Base-by-base conservation (phyloP, 92 coral and sea anemone species). In the Heteractis magnifica region DNA sequence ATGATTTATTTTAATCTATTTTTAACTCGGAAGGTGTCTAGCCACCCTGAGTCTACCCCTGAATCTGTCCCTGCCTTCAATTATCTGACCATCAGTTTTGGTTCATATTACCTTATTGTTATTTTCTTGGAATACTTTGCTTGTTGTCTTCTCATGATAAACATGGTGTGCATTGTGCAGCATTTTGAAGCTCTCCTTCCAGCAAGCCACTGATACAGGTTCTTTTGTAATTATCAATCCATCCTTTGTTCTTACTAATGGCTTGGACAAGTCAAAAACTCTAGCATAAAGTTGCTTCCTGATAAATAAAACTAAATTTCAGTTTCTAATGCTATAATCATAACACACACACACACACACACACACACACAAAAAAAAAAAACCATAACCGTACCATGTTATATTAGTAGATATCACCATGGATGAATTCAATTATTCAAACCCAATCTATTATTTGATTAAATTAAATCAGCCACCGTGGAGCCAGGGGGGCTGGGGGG, bases 251-350 rank as follows among this genome's bases (percentile, higher is more conserved):
- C 88, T 92, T 65, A 65, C 82, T 16, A 95, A 75, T 16, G 89
- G 83, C 88, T 92, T 94, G 52, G 79, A 88, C 92, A 90, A 78
- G 78, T 90, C 94, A 89, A 95, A 95, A 50, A 88, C 88, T 87
- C 90, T 91, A 77, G 84, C 80, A 44, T 95, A 95, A 18, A 95
- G 90, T 20, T 94, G 88, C 79, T 87, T 87, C 98, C 98, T 95
- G 88, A 49, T 85, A 49, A 5, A 21, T 71, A 10, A 77, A 49
- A 65, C 53, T 34, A 74, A 44, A 23, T 7, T 18, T 8, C 75
- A 12, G 70, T 62, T 13, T 18, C 18, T 62, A 13, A 62, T 5
- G 16, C 14, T 62, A 18, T 1, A 55, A 55, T 34, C 44, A 34
- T 34, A 34, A 34, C 44, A 34, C 44, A 34, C 44, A 1, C 44